Percentiles rank a stretch among this genome's conserved stretches.
These are phyloP conservation scores for Coturnix japonica DNA, from an alignment of 2,113 vertebrate genomes.

Conservation along the genomic window DNA sequence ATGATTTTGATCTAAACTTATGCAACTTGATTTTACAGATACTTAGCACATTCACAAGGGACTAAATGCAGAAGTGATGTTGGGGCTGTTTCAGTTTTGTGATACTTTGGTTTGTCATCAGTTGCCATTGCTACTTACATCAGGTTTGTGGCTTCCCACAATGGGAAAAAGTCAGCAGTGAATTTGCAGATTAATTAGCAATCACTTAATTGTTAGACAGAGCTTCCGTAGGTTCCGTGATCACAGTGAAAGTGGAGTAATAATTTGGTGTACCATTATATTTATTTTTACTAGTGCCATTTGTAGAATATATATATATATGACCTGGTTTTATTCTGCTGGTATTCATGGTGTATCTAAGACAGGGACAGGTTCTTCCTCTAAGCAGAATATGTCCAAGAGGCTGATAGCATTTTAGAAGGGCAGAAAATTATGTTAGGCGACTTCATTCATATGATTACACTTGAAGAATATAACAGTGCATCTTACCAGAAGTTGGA, in stretches of 20 bases:
- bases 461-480: background rate
- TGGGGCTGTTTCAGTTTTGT: background rate
- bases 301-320: background rate
- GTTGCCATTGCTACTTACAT: background rate
- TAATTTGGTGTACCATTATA: background rate
- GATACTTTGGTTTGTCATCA: background rate
- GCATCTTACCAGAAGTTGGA: constrained; percentile 10
- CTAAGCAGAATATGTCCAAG: background rate
- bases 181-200: background rate
- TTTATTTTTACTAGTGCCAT: background rate
- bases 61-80: background rate
- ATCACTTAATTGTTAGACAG: background rate
- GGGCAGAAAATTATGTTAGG: constrained; percentile 27
- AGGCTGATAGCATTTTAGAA: constrained; percentile 34
- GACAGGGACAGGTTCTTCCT: constrained; percentile 21
- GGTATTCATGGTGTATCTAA: constrained; percentile 13
- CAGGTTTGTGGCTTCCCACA: background rate
- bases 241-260: background rate
- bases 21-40: background rate
- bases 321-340: constrained; percentile 28
- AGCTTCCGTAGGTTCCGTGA: rapidly evolving
- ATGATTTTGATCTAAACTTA: background rate
- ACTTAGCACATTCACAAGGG: background rate
- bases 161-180: background rate
- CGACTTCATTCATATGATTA: constrained; percentile 21